Evolutionary conservation across 2,888 invertebrate species (phyloP), one percentile per base, ranked within the genome.

Genomic region (Eupithecia insigniata): DNA sequence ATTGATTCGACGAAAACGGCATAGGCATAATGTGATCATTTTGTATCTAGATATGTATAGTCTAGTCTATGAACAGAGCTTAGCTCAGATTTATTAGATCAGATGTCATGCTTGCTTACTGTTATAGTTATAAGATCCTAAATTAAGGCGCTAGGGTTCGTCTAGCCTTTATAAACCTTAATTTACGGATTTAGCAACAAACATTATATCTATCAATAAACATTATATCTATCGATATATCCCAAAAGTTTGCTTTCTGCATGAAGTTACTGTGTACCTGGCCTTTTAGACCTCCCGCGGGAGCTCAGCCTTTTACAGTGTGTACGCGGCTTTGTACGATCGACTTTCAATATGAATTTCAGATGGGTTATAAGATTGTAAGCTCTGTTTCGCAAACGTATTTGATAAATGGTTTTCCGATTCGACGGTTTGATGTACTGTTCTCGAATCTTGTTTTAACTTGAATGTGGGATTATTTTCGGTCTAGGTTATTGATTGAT

Each of bases 291-390:
- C 85, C 85, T 83, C 92, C 91, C 89, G 82, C 81, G 90, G 92
- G 92, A 89, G 88, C 87, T 89, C 86, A 90, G 90, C 91, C 92
- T 92, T 91, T 92, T 90, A 92, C 92, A 89, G 89, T 88, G 89
- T 89, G 89, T 90, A 89, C 88, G 83, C 85, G 87, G 87, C 91
- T 92, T 91, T 92, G 89, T 90, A 81, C 85, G 89, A 92, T 90
- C 90, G 90, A 89, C 90, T 89, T 88, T 89, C 91, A 91, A 92
- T 92, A 92, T 91, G 92, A 92, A 92, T 92, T 91, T 92, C 92
- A 91, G 90, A 93, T 92, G 87, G 91, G 89, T 91, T 92, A 91
- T 90, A 87, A 89, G 89, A 91, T 90, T 87, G 87, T 84, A 85
- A 84, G 90, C 89, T 89, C 88, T 86, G 86, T 85, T 86, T 84